Conservation (phyloP, 1,140 invertebrate genomes). For the Meloidogyne floridensis region DNA sequence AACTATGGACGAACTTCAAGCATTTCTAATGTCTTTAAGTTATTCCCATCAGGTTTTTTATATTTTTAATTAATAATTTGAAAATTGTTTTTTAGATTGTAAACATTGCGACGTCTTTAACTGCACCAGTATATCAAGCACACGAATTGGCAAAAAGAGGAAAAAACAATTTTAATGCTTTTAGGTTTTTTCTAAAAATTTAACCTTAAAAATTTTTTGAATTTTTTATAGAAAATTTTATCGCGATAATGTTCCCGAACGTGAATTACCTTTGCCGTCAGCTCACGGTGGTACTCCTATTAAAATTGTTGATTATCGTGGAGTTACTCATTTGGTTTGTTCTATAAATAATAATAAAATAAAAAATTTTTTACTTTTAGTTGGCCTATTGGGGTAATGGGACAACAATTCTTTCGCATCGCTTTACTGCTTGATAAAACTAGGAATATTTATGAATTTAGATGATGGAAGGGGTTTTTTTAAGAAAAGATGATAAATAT, state of each 20-base stretch:
- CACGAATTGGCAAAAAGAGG: constrained; percentile 30
- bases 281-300: background rate
- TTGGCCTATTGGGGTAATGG: constrained; percentile 27
- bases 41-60: constrained; percentile 33
- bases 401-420: constrained; percentile 13
- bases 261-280: background rate
- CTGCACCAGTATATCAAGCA: constrained; percentile 31
- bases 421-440: constrained; percentile 8
- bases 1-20: constrained; percentile 32
- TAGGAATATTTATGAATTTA: no score
- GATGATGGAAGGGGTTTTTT: no score
- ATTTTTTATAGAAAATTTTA: constrained; percentile 17
- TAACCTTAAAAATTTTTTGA: background rate
- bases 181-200: constrained; percentile 6
- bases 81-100: constrained; percentile 17
- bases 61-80: background rate
- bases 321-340: constrained; percentile 7
- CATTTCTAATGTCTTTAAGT: constrained; percentile 20
- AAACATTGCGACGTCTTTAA: constrained; percentile 16
- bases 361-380: background rate
- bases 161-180: constrained; percentile 17
- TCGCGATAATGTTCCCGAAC: background rate
- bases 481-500: no score
- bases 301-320: constrained; percentile 14
- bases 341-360: background rate